Evolutionary conservation across 2,888 invertebrate genomes (phyloP).

Genomic region (Drosophila lutescens): DNA sequence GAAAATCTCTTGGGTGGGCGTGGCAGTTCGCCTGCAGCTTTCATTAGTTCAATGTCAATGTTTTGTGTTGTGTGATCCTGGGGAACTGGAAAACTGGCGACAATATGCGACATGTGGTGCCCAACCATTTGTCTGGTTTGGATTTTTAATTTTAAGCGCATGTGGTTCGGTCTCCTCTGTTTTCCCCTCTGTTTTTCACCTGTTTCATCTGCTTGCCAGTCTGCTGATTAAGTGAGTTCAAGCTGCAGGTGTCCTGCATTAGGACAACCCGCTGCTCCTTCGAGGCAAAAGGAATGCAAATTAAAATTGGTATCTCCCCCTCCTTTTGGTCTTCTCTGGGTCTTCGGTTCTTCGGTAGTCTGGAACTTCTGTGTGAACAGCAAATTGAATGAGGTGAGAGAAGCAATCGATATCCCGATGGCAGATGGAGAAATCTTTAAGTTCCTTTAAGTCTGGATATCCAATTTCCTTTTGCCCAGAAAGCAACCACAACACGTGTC

Average conservation of each 20-base stretch:
- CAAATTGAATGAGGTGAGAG: slow-evolving; percentile 25
- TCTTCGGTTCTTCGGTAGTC: not conserved
- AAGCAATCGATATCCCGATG: slow-evolving; percentile 20
- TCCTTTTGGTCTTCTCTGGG: not conserved
- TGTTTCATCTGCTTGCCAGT: slow-evolving; percentile 18
- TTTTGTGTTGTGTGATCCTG: slow-evolving; percentile 52
- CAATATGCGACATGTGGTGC: not conserved
- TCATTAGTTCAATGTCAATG: slow-evolving; percentile 73
- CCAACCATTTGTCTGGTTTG: slow-evolving; percentile 15
- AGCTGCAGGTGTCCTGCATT: slow-evolving; percentile 50
- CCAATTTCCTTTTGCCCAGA: slow-evolving; percentile 32
- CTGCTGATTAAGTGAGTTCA: slow-evolving; percentile 62
- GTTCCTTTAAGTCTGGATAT: slow-evolving; percentile 14
- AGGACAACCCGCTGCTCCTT: slow-evolving; percentile 21
- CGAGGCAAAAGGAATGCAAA: slow-evolving; percentile 58
- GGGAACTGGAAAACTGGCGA: slow-evolving; percentile 6
- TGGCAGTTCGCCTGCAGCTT: slow-evolving; percentile 60
- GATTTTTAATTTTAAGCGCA: slow-evolving; percentile 62
- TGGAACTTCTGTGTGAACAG: slow-evolving; percentile 10
- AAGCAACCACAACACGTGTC: slow-evolving; percentile 11
- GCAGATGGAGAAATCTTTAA: slow-evolving; percentile 13
- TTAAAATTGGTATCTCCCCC: slow-evolving; percentile 46
- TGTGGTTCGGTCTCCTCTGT: slow-evolving; percentile 21
- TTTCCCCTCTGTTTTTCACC: slow-evolving; percentile 14
- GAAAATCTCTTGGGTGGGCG: slow-evolving; percentile 6